Base-by-base conservation (phyloP, 2,113 vertebrate species). In the Sander lucioperca region DNA sequence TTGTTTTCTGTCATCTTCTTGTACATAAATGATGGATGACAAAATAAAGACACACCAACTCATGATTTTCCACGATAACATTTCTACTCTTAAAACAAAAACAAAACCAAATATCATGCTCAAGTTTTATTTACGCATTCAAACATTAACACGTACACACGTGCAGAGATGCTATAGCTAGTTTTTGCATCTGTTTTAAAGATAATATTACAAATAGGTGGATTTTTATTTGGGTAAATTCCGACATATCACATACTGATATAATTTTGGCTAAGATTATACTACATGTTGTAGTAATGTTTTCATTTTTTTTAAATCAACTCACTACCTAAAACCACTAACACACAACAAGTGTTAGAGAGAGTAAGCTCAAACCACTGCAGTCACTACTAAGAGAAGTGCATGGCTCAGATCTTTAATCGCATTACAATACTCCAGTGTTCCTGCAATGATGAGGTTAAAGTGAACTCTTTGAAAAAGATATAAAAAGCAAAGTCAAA, bases 341-440 rank as follows among this genome's bases (percentile, higher is more conserved):
- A 73, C 62, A 25, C 23, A n/a, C n/a, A n/a, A n/a, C n/a, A 74
- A 73, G 39, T 25, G 18, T 33, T 50, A 51, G 13, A 45, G 56
- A 39, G 48, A 61, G 47, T 48, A 48, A 67, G 27, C 61, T 54
- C 47, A 66, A 54, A 27, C 12, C 64, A 53, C 64, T 74, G 57
- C 5, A 54, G 64, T 62, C 63, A 64, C 65, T 57, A 63, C 57
- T 39, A 30, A 39, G 47, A 6, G 19, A 57, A 57, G 16, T 57
- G 59, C n/a, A 39, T 27, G 21, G 36, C 50, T 71, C 23, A 27
- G 13, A 39, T 67, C 7, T 6, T 62, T 63, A 48, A 10, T 25
- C 16, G 1, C 3, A 65, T 27, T 47, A 25, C 59, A 48, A 71
- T 50, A 30, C 53, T 48, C 10, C 13, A 14, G 69, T 27, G 30